Percentiles rank a stretch among this genome's conserved stretches.
These are phyloP conservation scores for Myathropa florea DNA, from an alignment of 2,888 invertebrate genomes.

Conservation along the genomic window DNA sequence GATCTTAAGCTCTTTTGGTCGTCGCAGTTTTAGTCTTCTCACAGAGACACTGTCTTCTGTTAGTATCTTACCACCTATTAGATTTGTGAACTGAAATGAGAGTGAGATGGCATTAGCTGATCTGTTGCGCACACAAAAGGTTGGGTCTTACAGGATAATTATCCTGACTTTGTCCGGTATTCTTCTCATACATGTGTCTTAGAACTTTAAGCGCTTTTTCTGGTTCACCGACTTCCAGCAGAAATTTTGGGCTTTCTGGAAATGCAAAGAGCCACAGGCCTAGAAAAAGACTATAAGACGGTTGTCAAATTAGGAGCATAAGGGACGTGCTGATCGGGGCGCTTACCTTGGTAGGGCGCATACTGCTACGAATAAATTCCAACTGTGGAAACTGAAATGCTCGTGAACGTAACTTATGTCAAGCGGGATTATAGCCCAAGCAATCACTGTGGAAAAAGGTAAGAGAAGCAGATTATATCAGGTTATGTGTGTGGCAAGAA, in stretches of 20 bases:
- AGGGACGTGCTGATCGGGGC: neutral
- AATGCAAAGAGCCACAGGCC: constrained; percentile 86
- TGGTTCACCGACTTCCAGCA: constrained; percentile 89
- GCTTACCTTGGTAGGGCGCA: constrained; percentile 86
- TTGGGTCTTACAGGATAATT: constrained; percentile 85
- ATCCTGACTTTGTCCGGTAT: constrained; percentile 86
- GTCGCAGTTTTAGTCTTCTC: constrained; percentile 86
- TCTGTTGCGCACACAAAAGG: neutral
- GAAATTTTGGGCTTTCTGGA: constrained; percentile 91
- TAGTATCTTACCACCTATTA: constrained; percentile 84
- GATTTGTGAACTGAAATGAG: constrained; percentile 84
- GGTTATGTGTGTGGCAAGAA: too few relatives aligned
- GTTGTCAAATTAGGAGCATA: neutral
- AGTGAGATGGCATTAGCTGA: neutral
- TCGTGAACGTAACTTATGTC: constrained; percentile 83
- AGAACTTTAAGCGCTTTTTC: constrained; percentile 88
- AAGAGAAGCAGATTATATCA: neutral
- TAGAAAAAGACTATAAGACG: constrained; percentile 74
- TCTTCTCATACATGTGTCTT: constrained; percentile 86
- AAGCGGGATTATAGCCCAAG: constrained; percentile 89
- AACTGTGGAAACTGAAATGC: constrained; percentile 87
- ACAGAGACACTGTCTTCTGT: constrained; percentile 81
- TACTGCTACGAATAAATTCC: constrained; percentile 90
- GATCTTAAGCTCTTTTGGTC: constrained; percentile 87
- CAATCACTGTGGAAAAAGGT: constrained; percentile 83